Base-by-base conservation (phyloP, 2,888 invertebrate species). In the Stenotaenia linearis region DNA sequence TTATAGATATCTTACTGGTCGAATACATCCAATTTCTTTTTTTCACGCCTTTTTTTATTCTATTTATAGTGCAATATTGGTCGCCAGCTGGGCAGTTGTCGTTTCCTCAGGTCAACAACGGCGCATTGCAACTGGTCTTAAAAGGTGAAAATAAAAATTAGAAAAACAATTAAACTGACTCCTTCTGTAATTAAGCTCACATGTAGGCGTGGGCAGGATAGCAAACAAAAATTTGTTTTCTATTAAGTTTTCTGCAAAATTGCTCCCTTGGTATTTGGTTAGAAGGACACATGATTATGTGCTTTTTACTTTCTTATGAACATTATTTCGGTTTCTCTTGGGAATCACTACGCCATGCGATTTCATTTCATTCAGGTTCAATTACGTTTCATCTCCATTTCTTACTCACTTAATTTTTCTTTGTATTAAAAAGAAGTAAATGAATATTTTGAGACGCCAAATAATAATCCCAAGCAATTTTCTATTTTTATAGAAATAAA, bases 111-210 rank as follows among this genome's bases (percentile, higher is more conserved):
- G 32, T 37, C 30, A 37, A 75, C 76, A 75, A 75, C 76, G 76
- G 76, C 32, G 76, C 76, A 37, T 23, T 75, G 35, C 76, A 75
- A 75, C 76, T 75, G 35, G 32, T 75, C 76, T 35, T 75, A 37
- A 75, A 75, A 75, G 76, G 76, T 75, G 37, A 69, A 69, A 69
- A 10, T 69, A 69, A 69, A 69, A 69, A 69, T 69, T 69, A 69
- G 69, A 28, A 69, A 69, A 28, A 69, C 15, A 69, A 28, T 25
- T 28, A 69, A 45, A 69, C 25, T 69, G 69, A n/a, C 25, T 12
- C 4, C 69, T 69, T 69, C 25, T 28, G 69, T 69, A 69, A 69
- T 69, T 69, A 69, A 69, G 15, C 28, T 25, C n/a, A n/a, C n/a
- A n/a, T n/a, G 15, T 69, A 25, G 1, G 50, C 50, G 25, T 69